These are phyloP conservation scores for Tenthredo notha DNA, from an alignment of 2,888 invertebrate genomes.

Conservation along the genomic window DNA sequence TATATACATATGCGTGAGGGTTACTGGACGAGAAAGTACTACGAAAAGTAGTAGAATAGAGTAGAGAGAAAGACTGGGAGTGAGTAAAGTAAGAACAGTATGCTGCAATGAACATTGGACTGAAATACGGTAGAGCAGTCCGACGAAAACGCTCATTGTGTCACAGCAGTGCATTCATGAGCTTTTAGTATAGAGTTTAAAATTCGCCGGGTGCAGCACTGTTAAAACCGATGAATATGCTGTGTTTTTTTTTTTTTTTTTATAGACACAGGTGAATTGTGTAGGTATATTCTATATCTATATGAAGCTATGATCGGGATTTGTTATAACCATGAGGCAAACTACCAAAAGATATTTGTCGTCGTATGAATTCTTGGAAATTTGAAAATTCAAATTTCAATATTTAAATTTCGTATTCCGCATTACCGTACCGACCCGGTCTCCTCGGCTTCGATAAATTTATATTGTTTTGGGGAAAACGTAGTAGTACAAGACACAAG, in stretches of 20 bases:
- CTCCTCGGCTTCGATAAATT: background rate
- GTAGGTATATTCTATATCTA: background rate
- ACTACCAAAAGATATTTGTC: background rate
- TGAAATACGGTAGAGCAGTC: background rate
- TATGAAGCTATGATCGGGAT: background rate
- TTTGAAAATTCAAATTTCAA: slow-evolving; percentile 6
- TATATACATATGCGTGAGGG: background rate
- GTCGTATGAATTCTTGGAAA: background rate
- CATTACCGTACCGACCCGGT: background rate
- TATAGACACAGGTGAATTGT: background rate
- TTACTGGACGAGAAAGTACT: background rate
- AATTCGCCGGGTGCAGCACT: slow-evolving; percentile 32
- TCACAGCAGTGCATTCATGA: slow-evolving; percentile 42
- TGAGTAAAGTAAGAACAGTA: background rate
- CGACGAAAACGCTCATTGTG: slow-evolving; percentile 42
- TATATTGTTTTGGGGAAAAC: slow-evolving; percentile 21
- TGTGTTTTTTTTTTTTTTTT: no score
- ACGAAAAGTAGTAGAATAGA: background rate
- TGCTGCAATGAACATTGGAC: slow-evolving; percentile 3
- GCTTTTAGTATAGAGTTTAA: slow-evolving; percentile 28
- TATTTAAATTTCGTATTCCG: slow-evolving; percentile 4
- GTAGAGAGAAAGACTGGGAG: background rate
- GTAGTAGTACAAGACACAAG: slow-evolving; percentile 4
- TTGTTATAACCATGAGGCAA: slow-evolving; percentile 13
- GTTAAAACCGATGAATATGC: slow-evolving; percentile 18